These are phyloP conservation scores for Scrobipalpa atriplicella DNA, from an alignment of 2,888 invertebrate genomes.

Conservation along the genomic window DNA sequence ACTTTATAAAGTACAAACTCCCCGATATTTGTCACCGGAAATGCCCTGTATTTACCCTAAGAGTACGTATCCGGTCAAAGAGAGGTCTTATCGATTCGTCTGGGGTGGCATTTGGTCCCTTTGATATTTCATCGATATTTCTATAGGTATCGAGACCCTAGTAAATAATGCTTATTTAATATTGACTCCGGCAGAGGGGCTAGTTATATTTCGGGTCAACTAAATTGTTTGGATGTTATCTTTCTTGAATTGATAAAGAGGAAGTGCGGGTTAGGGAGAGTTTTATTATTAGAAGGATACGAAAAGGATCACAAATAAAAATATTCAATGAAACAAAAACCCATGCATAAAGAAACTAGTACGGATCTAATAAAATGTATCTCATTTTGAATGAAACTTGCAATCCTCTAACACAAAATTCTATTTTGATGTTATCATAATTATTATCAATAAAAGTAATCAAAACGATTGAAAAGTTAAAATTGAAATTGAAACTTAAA, in stretches of 20 bases:
- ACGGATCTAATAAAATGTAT: too few relatives aligned
- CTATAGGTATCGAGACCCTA: conserved; percentile 41
- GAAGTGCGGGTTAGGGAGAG: background rate
- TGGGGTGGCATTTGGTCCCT: conserved; percentile 46
- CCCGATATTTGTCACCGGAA: conserved; percentile 71
- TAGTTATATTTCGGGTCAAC: conserved; percentile 2
- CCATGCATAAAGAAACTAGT: too few relatives aligned
- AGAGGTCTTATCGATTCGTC: conserved; percentile 65
- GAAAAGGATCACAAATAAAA: background rate
- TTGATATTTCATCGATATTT: conserved; percentile 51
- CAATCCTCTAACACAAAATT: too few relatives aligned
- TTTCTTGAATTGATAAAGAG: conserved; percentile 1
- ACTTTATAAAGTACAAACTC: conserved; percentile 35
- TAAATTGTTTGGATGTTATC: conserved; percentile 3
- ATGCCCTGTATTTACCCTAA: conserved; percentile 67
- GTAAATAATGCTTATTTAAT: conserved; percentile 62
- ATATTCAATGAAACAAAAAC: too few relatives aligned
- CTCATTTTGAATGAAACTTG: too few relatives aligned
- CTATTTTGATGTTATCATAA: too few relatives aligned
- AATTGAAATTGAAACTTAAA: too few relatives aligned
- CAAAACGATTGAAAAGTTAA: too few relatives aligned
- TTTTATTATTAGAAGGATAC: background rate
- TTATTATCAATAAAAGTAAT: too few relatives aligned
- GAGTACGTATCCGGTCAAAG: conserved; percentile 63
- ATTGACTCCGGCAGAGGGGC: conserved; percentile 42